phyloP scores from a whole-genome alignment of 2,888 invertebrate genomes.

The Hipparchia sbordonii region DNA sequence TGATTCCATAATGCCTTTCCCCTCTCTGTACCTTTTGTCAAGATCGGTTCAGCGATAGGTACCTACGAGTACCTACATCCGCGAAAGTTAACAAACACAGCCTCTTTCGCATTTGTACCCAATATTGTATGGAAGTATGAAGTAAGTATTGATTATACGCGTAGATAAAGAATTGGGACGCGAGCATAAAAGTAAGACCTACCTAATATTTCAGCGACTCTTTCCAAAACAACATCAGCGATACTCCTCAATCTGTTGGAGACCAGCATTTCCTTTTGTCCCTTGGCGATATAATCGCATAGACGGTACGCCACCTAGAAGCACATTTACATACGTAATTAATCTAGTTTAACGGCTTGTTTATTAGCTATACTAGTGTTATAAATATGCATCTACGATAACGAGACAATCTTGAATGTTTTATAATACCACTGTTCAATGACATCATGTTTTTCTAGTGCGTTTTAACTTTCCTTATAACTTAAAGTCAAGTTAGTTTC shows the following conservation, averaged over 20 bases:
- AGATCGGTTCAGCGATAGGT: too few species aligned
- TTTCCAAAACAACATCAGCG: constrained; percentile 81
- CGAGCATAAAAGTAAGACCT: constrained; percentile 26
- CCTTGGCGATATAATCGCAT: constrained; percentile 77
- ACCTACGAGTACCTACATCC: too few species aligned
- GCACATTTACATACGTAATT: constrained; percentile 25
- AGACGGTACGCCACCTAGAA: constrained; percentile 72
- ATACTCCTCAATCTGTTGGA: constrained; percentile 81
- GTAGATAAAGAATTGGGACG: too few species aligned
- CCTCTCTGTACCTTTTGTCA: too few species aligned
- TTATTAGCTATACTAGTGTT: constrained; percentile 19
- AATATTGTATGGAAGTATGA: too few species aligned
- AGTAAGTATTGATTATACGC: too few species aligned
- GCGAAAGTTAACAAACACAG: too few species aligned
- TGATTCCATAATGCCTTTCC: too few species aligned
- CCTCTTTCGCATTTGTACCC: too few species aligned
- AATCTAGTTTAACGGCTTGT: constrained; percentile 17
- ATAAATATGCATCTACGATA: constrained; percentile 21
- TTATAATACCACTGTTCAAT: constrained; percentile 26
- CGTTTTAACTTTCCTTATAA: constrained; percentile 21
- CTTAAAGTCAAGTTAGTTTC: not conserved
- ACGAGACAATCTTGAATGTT: constrained; percentile 21
- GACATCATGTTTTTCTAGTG: constrained; percentile 19
- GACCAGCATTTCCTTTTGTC: constrained; percentile 79
- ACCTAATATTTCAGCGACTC: constrained; percentile 81